Base-by-base conservation (phyloP, 1,140 invertebrate genomes). In the Aphidius ervi region DNA sequence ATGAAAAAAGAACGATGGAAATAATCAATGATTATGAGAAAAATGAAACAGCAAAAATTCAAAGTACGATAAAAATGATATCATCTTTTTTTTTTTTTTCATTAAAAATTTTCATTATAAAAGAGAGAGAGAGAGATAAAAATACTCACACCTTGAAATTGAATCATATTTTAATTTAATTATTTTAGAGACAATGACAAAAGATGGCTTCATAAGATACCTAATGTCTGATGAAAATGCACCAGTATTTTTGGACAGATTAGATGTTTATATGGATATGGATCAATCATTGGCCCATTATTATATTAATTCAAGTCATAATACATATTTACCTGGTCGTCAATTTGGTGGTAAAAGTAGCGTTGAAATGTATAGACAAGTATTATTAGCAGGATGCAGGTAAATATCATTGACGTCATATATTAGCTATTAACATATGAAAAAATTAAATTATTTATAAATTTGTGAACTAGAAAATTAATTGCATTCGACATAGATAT, bases 181-280 rank as follows among this genome's bases (percentile, higher is more conserved):
- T 43, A 56, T 58, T 73, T 54, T 69, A 76, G 82, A 85, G 76
- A 88, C 88, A 78, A 77, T 98, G 62, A 95, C 92, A 50, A 90
- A 97, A 78, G 95, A 98, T 78, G 97, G 95, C 41, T 87, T 99
- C 62, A 94, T 97, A 78, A 88, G 95, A 50, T 99, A 98, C 81
- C 83, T 99, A 52, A 98, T 99, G 95, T 98, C 96, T 0, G 97
- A 99, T 80, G 97, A 99, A 78, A 99, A 99, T 82, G 94, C 97
- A 0, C 97, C 97, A 0, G 97, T 99, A 52, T 99, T 99, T 81
- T 82, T 99, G 50, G 97, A 99, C 80, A 84, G 95, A 20, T 83
- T 98, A 55, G 97, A 99, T 71, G 91, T 96, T 66, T 98, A 98
- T 74, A 97, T 92, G 91, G 96, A 99, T 67, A 99, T 99, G 97